Evolutionary conservation across 1,140 invertebrate genomes (phyloP).

Genomic region (Pseudomyrmex sp.): DNA sequence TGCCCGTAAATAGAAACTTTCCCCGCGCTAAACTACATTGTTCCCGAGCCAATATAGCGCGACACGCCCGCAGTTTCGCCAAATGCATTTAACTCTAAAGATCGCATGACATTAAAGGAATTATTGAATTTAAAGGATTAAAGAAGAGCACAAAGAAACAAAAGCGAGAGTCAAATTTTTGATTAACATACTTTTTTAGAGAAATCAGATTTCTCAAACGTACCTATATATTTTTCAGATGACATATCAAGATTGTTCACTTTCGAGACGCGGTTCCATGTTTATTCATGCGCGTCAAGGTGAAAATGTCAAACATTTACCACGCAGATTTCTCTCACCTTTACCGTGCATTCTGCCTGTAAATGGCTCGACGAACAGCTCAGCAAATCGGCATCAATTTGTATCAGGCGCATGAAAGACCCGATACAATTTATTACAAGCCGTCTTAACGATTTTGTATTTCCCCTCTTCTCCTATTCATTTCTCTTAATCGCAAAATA

Average conservation of each 20-base stretch:
- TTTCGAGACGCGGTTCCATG: conserved; percentile 24
- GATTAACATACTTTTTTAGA: neutral
- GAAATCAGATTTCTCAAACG: neutral
- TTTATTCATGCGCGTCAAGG: conserved; percentile 53
- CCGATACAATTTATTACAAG: conserved; percentile 28
- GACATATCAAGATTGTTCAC: conserved; percentile 25
- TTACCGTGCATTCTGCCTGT: conserved; percentile 36
- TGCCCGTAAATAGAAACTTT: conserved; percentile 58
- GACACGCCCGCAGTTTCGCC: conserved; percentile 19
- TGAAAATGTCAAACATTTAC: conserved; percentile 74
- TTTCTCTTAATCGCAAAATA: neutral
- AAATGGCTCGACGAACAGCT: conserved; percentile 26
- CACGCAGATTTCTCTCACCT: conserved; percentile 71
- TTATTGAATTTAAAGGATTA: neutral
- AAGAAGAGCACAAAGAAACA: too few relatives aligned
- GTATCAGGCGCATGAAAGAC: neutral
- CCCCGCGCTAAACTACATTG: conserved; percentile 40
- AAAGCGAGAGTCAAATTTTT: neutral
- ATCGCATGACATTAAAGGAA: conserved; percentile 24
- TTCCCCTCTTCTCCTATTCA: neutral
- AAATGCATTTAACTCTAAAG: neutral
- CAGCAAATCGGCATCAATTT: conserved; percentile 33
- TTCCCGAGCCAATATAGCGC: conserved; percentile 8
- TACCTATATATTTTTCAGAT: neutral
- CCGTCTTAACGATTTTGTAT: conserved; percentile 11